These are phyloP conservation scores for Argyresthia albistria DNA, from an alignment of 2,888 invertebrate species.

Conservation along the genomic window DNA sequence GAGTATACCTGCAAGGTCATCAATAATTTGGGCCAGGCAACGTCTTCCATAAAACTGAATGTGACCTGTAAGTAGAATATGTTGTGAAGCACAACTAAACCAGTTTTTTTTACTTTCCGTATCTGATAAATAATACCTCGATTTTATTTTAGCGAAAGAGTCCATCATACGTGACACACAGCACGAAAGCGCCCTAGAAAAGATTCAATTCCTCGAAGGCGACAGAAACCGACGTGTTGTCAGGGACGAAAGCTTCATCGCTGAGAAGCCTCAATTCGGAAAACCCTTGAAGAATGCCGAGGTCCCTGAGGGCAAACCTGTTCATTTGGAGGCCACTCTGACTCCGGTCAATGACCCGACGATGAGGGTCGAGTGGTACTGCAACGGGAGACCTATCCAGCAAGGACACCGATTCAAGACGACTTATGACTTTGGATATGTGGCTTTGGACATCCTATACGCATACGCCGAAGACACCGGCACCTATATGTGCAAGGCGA, in stretches of 20 bases:
- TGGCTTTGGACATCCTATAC: constrained; percentile 95
- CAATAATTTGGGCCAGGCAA: constrained; percentile 87
- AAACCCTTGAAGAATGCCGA: constrained; percentile 89
- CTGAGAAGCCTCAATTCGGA: constrained; percentile 92
- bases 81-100: not conserved
- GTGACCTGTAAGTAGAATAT: constrained; percentile 79
- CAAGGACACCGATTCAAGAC: constrained; percentile 97
- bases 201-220: constrained; percentile 93
- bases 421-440: constrained; percentile 97
- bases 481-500: constrained; percentile 96
- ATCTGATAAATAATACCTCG: not conserved
- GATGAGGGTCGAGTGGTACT: constrained; percentile 98
- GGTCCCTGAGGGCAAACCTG: constrained; percentile 87
- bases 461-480: constrained; percentile 98
- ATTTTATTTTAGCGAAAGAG: constrained; percentile 76
- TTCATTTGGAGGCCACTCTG: constrained; percentile 94
- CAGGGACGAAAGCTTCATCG: constrained; percentile 81
- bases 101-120: not conserved
- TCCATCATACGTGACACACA: constrained; percentile 92
- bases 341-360: constrained; percentile 98
- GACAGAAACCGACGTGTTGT: constrained; percentile 81
- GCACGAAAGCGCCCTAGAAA: constrained; percentile 92
- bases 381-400: constrained; percentile 93
- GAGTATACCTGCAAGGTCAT: constrained; percentile 92
- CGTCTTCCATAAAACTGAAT: constrained; percentile 84